Evolutionary conservation across 2,797 vertebrate species (phyloP).

Genomic region (Cheirogaleus major): DNA sequence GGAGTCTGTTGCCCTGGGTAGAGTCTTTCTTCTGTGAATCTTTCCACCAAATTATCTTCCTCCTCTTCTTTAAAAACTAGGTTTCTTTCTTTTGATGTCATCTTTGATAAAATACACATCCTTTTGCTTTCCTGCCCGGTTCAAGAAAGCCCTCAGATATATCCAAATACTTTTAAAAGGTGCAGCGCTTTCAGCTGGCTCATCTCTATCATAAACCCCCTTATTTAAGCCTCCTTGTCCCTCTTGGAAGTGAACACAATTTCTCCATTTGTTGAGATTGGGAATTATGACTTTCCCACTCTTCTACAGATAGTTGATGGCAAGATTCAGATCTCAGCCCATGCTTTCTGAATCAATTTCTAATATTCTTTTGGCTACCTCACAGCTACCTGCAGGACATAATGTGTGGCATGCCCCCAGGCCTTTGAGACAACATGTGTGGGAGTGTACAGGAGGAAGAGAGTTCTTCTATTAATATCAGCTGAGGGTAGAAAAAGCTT

Average conservation of each 20-base stretch:
- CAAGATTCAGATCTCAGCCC: background rate
- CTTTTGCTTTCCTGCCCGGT: background rate
- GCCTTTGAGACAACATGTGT: background rate
- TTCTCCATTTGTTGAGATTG: background rate
- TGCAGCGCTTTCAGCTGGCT: background rate
- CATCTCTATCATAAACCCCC: rapidly evolving
- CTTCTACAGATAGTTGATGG: background rate
- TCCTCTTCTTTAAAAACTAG: background rate
- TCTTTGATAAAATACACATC: background rate
- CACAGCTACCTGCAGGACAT: background rate
- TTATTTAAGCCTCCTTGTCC: background rate
- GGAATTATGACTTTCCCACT: background rate
- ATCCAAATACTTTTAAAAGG: no score
- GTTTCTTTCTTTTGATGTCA: background rate
- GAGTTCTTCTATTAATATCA: background rate
- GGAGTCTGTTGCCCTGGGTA: background rate
- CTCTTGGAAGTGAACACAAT: background rate
- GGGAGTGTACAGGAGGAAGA: background rate
- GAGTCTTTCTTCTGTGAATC: no score
- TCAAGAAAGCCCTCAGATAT: background rate
- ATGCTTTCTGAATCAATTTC: background rate
- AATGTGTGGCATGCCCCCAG: background rate
- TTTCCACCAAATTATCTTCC: background rate
- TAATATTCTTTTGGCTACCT: background rate
- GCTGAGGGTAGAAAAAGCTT: background rate